phyloP scores from a whole-genome alignment of 1,140 invertebrate genomes.

The Papilio dardanus region DNA sequence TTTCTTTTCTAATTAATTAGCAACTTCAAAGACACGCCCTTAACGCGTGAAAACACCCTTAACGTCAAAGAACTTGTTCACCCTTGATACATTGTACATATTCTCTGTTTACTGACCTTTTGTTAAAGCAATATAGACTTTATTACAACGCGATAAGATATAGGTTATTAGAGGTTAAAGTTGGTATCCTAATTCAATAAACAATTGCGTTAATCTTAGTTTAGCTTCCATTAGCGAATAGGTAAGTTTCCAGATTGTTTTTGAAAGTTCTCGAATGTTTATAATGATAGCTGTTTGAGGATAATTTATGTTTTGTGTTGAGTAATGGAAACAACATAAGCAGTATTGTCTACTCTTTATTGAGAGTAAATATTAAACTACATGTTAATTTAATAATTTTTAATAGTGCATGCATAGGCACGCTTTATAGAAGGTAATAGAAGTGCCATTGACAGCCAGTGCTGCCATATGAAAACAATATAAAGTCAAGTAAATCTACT shows the following conservation, averaged over 20 bases:
- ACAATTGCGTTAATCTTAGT: slow-evolving; percentile 31
- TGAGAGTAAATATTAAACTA: too few species aligned
- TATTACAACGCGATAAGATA: neutral
- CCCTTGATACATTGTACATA: neutral
- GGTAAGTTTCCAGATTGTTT: neutral
- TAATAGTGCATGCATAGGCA: too few species aligned
- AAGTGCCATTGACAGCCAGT: too few species aligned
- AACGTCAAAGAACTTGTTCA: slow-evolving; percentile 18
- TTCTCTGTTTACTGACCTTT: slow-evolving; percentile 26
- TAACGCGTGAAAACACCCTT: slow-evolving; percentile 6
- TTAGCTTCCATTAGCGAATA: slow-evolving; percentile 29
- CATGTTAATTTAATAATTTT: too few species aligned
- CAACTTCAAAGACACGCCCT: neutral
- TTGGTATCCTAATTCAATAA: slow-evolving; percentile 24
- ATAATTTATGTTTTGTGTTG: too few species aligned
- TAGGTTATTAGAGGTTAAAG: neutral
- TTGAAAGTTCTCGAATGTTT: slow-evolving; percentile 8
- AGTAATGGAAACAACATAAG: too few species aligned
- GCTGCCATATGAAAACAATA: too few species aligned
- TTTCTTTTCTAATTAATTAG: slow-evolving; percentile 25
- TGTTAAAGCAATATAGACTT: neutral
- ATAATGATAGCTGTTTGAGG: too few species aligned
- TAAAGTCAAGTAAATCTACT: too few species aligned
- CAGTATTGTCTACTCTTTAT: too few species aligned
- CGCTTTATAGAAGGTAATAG: too few species aligned